These are phyloP conservation scores for Pedicia rivosa DNA, from an alignment of 2,888 invertebrate species.

Conservation along the genomic window DNA sequence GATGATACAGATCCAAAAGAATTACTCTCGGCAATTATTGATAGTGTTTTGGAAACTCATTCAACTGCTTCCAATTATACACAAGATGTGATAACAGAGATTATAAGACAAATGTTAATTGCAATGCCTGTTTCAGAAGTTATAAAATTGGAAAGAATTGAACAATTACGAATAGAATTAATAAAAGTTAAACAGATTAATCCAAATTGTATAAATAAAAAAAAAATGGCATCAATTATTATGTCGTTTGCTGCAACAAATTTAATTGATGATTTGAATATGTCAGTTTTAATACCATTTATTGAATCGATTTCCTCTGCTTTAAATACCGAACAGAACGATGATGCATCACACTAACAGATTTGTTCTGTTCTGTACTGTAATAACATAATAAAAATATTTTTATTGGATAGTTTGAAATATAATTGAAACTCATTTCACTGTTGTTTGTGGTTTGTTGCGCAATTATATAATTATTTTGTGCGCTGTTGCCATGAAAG, in stretches of 20 bases:
- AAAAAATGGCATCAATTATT: constrained; percentile 17
- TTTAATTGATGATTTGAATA: constrained; percentile 23
- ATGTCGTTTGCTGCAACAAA: constrained; percentile 20
- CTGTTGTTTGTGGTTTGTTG: too few relatives aligned
- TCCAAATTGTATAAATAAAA: constrained; percentile 21
- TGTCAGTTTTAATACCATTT: constrained; percentile 5
- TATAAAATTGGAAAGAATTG: not conserved
- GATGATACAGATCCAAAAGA: constrained; percentile 22
- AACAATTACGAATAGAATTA: constrained; percentile 17
- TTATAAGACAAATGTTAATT: constrained; percentile 10
- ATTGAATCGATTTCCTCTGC: not conserved
- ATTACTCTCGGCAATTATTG: constrained; percentile 9
- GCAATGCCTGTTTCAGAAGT: constrained; percentile 9
- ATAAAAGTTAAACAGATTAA: constrained; percentile 19
- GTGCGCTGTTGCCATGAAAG: too few relatives aligned
- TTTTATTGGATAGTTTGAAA: too few relatives aligned
- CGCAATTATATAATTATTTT: too few relatives aligned
- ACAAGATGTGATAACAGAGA: constrained; percentile 9
- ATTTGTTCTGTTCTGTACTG: too few relatives aligned
- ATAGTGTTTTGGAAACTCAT: constrained; percentile 8
- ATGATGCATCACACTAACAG: too few relatives aligned
- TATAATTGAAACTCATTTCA: too few relatives aligned
- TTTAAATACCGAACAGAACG: too few relatives aligned
- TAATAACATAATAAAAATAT: too few relatives aligned
- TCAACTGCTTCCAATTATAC: constrained; percentile 6